phyloP scores from a whole-genome alignment of 2,888 invertebrate species.

The Meghimatium bilineatum region DNA sequence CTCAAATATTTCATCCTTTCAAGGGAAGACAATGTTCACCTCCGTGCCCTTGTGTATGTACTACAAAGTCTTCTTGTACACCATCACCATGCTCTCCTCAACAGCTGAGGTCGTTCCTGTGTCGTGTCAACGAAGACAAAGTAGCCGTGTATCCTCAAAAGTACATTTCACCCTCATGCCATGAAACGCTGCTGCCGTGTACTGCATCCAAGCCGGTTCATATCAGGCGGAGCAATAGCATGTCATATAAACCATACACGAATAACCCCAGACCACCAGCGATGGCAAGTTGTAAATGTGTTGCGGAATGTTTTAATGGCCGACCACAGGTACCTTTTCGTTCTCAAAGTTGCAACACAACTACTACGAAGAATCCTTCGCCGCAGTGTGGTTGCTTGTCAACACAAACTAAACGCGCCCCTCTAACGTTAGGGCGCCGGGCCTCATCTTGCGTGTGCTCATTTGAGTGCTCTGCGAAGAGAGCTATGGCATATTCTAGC shows the following conservation, averaged over 20 bases:
- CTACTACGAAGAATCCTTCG: not conserved
- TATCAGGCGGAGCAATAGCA: conserved; percentile 4
- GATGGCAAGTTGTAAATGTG: not conserved
- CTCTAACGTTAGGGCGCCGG: not conserved
- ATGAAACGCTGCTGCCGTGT: not conserved
- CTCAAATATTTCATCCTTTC: conserved; percentile 24
- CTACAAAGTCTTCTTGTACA: not conserved
- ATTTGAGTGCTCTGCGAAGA: not conserved
- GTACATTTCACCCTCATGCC: not conserved
- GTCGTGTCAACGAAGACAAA: not conserved
- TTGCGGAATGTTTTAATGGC: not conserved
- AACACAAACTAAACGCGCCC: not conserved
- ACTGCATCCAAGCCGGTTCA: too few species aligned
- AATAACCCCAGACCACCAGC: not conserved
- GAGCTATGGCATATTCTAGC: not conserved
- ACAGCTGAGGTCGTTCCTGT: not conserved
- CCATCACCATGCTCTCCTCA: not conserved
- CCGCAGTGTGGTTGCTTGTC: not conserved
- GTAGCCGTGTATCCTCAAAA: not conserved
- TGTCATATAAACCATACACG: not conserved
- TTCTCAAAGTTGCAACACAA: conserved; percentile 27
- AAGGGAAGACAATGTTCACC: not conserved
- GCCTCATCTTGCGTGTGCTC: not conserved
- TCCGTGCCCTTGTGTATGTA: not conserved
- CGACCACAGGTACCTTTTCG: not conserved